Evolutionary conservation across 2,888 invertebrate species (phyloP), one percentile per base, ranked within the genome.

Genomic region (Pristionchus exspectatus): DNA sequence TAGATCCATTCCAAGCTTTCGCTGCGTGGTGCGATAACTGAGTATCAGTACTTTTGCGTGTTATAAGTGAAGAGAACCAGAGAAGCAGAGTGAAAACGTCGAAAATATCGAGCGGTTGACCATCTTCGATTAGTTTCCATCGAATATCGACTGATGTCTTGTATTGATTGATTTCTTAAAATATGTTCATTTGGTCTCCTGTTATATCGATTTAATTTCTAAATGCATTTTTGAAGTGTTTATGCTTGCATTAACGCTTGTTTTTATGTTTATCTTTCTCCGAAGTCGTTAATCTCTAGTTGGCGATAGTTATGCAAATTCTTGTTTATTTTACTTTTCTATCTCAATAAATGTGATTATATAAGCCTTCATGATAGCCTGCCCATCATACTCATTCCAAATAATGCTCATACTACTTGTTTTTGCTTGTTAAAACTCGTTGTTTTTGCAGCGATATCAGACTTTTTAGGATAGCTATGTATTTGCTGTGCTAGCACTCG

Each of bases 11-110:
- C 87, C 84, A 77, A 85, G 89, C 50, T 87, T 74, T 89, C 54
- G 54, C 89, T 89, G 89, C 88, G 89, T 90, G 21, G 44, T 5
- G n/a, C 59, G 33, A 74, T 87, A 83, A 24, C 90, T 91, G 91
- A 66, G 89, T 89, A 91, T 87, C 88, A 30, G 16, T 16, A 63
- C 84, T 66, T 30, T 63, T 59, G 63, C 74, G 56, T 56, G 88
- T 77, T 83, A 12, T 10, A 21, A 12, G n/a, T 5, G 87, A 83
- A 12, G 69, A 90, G 90, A 91, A 69, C 33, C 83, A 77, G 74
- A 84, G 54, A 81, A 63, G 33, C 30, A 24, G 83, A 59, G 83
- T 27, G 50, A 77, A 66, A 33, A 89, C 89, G 89, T 83, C 66
- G 54, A 88, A 83, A 89, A 66, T 89, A 83, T 89, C 66, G 81